phyloP scores from a whole-genome alignment of 2,888 invertebrate species.

The Lordiphosa fenestrarum region DNA sequence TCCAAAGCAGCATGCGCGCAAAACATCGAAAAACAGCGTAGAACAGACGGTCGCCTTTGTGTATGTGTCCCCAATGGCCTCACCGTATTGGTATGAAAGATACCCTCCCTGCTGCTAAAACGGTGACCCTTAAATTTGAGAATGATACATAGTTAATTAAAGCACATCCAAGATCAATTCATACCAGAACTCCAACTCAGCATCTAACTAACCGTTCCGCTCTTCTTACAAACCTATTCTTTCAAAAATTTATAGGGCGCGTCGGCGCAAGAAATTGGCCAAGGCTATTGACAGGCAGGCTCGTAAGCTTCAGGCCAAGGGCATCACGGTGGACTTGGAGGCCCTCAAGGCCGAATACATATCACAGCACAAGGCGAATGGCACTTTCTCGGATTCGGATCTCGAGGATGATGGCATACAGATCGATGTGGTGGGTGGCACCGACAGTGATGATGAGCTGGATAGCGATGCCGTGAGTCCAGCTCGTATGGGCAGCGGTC shows the following conservation, averaged over 20 bases:
- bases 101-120: no score
- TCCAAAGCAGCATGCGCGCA: no score
- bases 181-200: no score
- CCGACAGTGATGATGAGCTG: constrained; percentile 85
- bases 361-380: constrained; percentile 85
- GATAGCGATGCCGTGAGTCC: constrained; percentile 81
- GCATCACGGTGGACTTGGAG: constrained; percentile 93
- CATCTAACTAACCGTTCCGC: neutral
- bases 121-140: no score
- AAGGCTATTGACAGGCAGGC: constrained; percentile 96
- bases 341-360: constrained; percentile 92
- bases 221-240: no score
- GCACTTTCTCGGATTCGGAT: constrained; percentile 84
- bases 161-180: no score
- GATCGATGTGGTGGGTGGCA: constrained; percentile 92
- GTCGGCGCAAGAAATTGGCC: constrained; percentile 93
- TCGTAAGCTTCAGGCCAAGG: constrained; percentile 93
- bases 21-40: no score
- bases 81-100: no score
- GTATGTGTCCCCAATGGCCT: no score
- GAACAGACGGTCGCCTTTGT: no score
- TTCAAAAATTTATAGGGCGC: constrained; percentile 83
- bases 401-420: constrained; percentile 86
- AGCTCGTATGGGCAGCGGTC: constrained; percentile 15
- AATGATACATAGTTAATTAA: no score